Percentiles rank a stretch among this genome's conserved stretches.
Conservation (phyloP, 2,113 vertebrate genomes). For the Lophius piscatorius region DNA sequence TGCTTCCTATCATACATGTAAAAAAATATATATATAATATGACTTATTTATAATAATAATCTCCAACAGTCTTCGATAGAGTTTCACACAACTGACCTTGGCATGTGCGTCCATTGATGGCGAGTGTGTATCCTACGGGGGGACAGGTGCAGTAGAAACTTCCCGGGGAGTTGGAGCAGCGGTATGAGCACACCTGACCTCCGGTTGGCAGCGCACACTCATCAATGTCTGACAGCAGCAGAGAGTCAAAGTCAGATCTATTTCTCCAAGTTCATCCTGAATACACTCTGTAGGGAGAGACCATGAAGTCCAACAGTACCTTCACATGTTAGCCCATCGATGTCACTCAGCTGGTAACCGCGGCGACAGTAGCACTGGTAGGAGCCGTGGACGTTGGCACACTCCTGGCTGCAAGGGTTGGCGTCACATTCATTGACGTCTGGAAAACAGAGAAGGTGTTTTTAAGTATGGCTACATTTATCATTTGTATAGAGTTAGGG, state of each 20-base stretch:
- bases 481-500: too few relatives aligned
- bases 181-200: constrained; percentile 88
- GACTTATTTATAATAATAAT: too few relatives aligned
- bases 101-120: constrained; percentile 87
- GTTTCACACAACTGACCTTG: too few relatives aligned
- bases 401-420: constrained; percentile 91
- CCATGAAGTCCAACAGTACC: constrained; percentile 67
- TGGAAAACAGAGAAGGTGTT: constrained; percentile 28
- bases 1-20: too few relatives aligned
- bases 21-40: too few relatives aligned
- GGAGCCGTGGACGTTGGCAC: constrained; percentile 91
- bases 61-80: too few relatives aligned
- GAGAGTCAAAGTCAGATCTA: background rate
- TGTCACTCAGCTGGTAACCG: constrained; percentile 91
- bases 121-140: constrained; percentile 83
- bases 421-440: constrained; percentile 88
- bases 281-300: background rate
- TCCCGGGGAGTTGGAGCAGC: constrained; percentile 87
- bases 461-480: too few relatives aligned
- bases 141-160: constrained; percentile 94
- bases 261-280: background rate
- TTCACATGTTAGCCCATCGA: constrained; percentile 89
- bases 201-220: constrained; percentile 90
- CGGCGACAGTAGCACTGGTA: constrained; percentile 94
- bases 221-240: constrained; percentile 85